These are phyloP conservation scores for Auanema sp. DNA, from an alignment of 2,888 invertebrate genomes.

Conservation along the genomic window DNA sequence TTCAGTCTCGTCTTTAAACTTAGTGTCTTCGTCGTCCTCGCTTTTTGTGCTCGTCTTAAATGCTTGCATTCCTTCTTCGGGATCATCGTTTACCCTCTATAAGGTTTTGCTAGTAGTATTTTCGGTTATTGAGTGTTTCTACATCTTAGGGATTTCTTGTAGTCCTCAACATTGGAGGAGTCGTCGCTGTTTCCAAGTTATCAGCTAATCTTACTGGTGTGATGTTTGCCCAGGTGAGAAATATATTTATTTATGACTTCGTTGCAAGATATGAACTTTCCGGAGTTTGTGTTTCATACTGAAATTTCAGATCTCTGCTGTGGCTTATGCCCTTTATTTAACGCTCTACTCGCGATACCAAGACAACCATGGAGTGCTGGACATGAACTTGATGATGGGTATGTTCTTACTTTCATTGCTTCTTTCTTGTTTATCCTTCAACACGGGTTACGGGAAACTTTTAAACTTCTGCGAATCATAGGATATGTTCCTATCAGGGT, in stretches of 20 bases:
- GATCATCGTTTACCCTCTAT: constrained; percentile 79
- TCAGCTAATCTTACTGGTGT: constrained; percentile 50
- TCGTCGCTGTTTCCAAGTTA: constrained; percentile 53
- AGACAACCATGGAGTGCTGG: constrained; percentile 88
- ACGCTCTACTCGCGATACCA: constrained; percentile 81
- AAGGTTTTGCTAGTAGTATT: constrained; percentile 25
- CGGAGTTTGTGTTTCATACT: background rate
- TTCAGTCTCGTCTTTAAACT: constrained; percentile 82
- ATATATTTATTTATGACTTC: background rate
- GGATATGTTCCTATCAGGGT: background rate
- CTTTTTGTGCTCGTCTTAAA: constrained; percentile 86
- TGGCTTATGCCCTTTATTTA: constrained; percentile 86
- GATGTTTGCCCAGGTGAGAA: constrained; percentile 40
- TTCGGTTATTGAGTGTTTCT: constrained; percentile 1
- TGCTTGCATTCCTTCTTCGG: constrained; percentile 69
- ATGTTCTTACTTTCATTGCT: constrained; percentile 60
- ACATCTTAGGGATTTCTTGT: constrained; percentile 50
- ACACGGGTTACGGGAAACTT: too few species aligned
- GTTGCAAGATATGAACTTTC: background rate
- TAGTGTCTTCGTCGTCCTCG: constrained; percentile 84
- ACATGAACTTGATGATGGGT: constrained; percentile 94
- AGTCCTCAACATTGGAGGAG: constrained; percentile 53
- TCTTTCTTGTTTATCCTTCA: constrained; percentile 4
- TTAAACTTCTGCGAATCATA: background rate
- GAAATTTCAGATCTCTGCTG: constrained; percentile 66